phyloP scores from a whole-genome alignment of 2,797 vertebrate species.

The Cottoperca gobio region DNA sequence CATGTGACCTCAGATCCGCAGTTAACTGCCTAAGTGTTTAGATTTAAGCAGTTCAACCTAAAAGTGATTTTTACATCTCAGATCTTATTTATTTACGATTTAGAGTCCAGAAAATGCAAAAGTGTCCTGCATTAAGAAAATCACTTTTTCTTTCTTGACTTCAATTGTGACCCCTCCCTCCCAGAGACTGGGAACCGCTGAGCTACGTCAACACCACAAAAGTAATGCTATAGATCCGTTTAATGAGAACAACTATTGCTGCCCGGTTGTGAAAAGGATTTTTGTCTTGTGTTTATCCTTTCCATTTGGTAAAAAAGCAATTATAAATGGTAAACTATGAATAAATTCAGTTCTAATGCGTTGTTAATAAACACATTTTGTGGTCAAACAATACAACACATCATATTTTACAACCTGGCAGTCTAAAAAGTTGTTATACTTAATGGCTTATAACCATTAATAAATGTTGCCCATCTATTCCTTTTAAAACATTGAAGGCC shows the following conservation, averaged over 20 bases:
- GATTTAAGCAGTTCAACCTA: neutral
- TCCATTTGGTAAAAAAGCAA: neutral
- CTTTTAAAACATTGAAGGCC: neutral
- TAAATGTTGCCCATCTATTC: neutral
- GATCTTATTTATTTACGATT: neutral
- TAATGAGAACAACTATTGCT: neutral
- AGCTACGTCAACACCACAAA: neutral
- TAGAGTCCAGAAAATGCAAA: neutral
- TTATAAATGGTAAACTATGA: neutral
- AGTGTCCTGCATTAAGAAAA: too few species aligned
- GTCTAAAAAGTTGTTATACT: neutral
- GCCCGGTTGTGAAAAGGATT: too few species aligned
- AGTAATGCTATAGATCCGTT: neutral
- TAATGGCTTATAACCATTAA: neutral
- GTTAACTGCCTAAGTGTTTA: too few species aligned
- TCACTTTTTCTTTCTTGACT: neutral
- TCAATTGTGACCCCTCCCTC: neutral
- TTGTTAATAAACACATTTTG: neutral
- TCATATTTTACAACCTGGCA: neutral
- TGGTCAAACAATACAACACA: neutral
- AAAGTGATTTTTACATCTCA: neutral
- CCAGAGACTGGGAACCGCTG: too few species aligned
- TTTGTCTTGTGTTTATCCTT: neutral
- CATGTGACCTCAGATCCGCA: neutral
- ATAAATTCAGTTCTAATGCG: neutral